Percentiles rank a stretch among this genome's conserved stretches.
Evolutionary conservation across 2,888 invertebrate species (phyloP).

Genomic region (Netelia melanura): DNA sequence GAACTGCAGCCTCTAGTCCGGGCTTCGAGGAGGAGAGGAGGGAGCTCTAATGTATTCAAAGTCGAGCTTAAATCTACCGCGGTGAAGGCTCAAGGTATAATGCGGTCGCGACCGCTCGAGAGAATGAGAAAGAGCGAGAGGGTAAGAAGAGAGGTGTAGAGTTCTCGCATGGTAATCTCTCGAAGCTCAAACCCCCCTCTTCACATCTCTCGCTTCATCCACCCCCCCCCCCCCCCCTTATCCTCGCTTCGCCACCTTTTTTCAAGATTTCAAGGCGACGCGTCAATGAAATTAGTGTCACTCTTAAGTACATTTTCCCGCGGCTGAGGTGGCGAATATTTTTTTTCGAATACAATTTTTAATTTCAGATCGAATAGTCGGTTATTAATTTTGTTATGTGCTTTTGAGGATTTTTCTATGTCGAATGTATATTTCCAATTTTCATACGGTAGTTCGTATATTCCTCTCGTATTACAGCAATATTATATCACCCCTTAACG

Average conservation of each 20-base stretch:
- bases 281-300: not conserved
- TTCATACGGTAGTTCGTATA: not conserved
- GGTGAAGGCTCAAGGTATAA: constrained; percentile 53
- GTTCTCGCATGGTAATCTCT: constrained; percentile 58
- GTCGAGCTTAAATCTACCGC: constrained; percentile 67
- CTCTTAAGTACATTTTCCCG: not conserved
- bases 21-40: not conserved
- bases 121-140: constrained; percentile 23
- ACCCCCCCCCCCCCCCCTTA: not conserved
- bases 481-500: not conserved
- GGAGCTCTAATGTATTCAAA: constrained; percentile 57
- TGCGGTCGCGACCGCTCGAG: constrained; percentile 11
- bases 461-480: not conserved
- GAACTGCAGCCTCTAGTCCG: not conserved
- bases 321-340: no score
- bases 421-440: no score
- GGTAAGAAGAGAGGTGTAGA: constrained; percentile 11
- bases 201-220: not conserved
- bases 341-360: no score
- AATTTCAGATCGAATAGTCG: no score
- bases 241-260: not conserved
- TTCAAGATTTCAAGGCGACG: not conserved
- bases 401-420: no score
- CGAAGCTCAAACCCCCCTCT: constrained; percentile 9
- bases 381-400: no score